These are phyloP conservation scores for Ceratosolen solmsi DNA, from an alignment of 1,140 invertebrate genomes.

Conservation along the genomic window DNA sequence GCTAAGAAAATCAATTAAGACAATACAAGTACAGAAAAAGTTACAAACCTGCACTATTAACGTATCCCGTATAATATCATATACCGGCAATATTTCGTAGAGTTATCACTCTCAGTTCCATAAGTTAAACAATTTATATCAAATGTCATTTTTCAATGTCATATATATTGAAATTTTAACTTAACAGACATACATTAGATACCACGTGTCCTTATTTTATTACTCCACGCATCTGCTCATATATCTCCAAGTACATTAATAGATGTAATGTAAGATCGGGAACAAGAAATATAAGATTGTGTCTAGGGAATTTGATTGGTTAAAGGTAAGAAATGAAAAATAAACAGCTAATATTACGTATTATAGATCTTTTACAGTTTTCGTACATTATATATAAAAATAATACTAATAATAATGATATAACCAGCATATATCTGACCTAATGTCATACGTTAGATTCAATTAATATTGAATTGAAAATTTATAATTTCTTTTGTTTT, in stretches of 20 bases:
- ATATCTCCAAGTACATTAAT: neutral
- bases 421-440: too few relatives aligned
- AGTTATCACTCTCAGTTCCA: too few relatives aligned
- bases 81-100: too few relatives aligned
- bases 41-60: too few relatives aligned
- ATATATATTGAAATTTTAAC: neutral
- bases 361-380: neutral
- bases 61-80: too few relatives aligned
- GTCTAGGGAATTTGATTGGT: neutral
- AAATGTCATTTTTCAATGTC: conserved; percentile 12
- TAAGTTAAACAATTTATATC: neutral
- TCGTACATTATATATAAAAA: too few relatives aligned
- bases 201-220: neutral
- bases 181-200: neutral
- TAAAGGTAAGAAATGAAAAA: neutral
- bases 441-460: too few relatives aligned
- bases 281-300: neutral
- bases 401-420: too few relatives aligned
- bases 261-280: neutral
- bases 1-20: too few relatives aligned
- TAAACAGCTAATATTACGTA: neutral
- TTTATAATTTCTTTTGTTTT: too few relatives aligned
- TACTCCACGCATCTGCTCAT: neutral
- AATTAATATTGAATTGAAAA: too few relatives aligned
- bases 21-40: too few relatives aligned